A percentile compares a stretch with the other conserved stretches of the same genome.
phyloP scores from a whole-genome alignment of 2,113 vertebrate species.

The Baryphthengus martii region DNA sequence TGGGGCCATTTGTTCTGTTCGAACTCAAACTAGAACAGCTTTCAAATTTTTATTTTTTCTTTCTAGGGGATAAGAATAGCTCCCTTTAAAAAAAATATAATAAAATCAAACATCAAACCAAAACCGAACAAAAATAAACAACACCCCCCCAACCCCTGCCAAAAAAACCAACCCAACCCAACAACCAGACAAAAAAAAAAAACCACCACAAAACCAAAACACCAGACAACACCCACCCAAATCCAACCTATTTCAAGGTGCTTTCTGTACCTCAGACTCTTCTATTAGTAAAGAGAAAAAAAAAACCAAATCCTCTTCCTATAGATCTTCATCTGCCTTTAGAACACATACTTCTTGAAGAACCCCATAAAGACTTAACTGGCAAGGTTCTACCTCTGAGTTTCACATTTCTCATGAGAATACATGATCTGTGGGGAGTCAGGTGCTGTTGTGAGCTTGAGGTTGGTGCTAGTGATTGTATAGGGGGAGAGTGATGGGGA shows the following conservation, averaged over 20 bases:
- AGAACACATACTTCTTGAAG: not conserved
- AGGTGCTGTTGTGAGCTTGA: not conserved
- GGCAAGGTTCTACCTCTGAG: not conserved
- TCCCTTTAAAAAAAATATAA: not conserved
- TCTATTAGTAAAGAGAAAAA: not conserved
- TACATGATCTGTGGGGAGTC: not conserved
- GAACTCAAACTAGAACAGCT: no score
- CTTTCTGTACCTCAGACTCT: not conserved
- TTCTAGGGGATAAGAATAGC: not conserved
- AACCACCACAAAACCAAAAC: not conserved
- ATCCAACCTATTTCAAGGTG: not conserved
- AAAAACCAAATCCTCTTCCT: not conserved
- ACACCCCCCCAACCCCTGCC: no score
- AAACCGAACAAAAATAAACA: no score
- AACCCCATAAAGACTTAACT: not conserved
- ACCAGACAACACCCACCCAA: not conserved
- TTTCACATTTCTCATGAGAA: not conserved
- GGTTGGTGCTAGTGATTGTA: not conserved
- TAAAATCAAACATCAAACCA: not conserved
- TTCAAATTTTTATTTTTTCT: not conserved
- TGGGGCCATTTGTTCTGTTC: no score
- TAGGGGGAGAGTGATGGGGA: not conserved
- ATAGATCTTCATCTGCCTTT: not conserved
- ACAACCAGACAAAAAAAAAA: not conserved
- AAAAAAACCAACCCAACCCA: no score